phyloP scores from a whole-genome alignment of 2,113 vertebrate species.

The Maccullochella peelii region DNA sequence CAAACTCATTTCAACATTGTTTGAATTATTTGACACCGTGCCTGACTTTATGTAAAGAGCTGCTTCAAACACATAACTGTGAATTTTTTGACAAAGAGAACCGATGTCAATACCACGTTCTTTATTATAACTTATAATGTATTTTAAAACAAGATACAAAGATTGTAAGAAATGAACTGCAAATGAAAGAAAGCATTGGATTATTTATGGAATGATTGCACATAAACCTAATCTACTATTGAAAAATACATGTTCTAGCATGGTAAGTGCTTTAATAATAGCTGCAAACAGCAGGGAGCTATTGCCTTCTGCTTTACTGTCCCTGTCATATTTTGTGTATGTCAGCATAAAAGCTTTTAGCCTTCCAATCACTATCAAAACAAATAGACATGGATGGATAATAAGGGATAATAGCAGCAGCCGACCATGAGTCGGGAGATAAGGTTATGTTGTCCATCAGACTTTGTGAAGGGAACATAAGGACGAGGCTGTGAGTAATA shows the following conservation, averaged over 20 bases:
- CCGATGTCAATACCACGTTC: neutral
- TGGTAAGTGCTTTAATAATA: neutral
- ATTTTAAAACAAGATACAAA: neutral
- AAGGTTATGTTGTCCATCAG: slow-evolving; percentile 54
- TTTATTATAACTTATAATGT: neutral
- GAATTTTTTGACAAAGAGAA: neutral
- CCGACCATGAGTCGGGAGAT: slow-evolving; percentile 49
- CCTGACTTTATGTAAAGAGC: neutral
- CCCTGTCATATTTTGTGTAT: slow-evolving; percentile 13
- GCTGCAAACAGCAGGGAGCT: neutral
- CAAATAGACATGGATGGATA: slow-evolving; percentile 45
- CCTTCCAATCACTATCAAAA: slow-evolving; percentile 40
- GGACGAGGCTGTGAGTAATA: slow-evolving; percentile 58
- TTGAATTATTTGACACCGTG: neutral
- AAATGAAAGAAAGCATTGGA: neutral
- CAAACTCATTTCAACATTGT: neutral
- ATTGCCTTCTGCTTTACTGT: neutral
- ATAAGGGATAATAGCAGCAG: slow-evolving; percentile 50
- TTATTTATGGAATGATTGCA: neutral
- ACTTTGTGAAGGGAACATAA: slow-evolving; percentile 54
- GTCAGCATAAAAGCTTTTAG: slow-evolving; percentile 27
- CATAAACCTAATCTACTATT: neutral
- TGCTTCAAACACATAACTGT: neutral
- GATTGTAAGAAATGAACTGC: neutral
- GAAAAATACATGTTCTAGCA: neutral